phyloP scores from a whole-genome alignment of 2,113 vertebrate species.

The Eurypyga helias region DNA sequence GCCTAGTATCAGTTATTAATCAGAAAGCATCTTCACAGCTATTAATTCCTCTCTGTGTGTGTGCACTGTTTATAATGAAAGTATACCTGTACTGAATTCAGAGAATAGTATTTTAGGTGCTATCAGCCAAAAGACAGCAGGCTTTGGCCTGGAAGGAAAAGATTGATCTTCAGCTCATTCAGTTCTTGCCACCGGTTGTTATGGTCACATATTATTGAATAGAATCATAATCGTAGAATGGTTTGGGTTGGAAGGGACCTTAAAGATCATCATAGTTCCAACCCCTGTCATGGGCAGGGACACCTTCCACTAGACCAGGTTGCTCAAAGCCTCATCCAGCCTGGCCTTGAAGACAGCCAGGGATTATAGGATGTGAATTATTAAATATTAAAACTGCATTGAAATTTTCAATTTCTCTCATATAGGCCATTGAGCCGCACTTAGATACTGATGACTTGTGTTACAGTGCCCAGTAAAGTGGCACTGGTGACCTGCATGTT shows the following conservation, averaged over 20 bases:
- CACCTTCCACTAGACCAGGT: no score
- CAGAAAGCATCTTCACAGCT: not conserved
- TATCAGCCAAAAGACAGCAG: not conserved
- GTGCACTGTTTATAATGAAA: not conserved
- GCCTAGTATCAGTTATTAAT: not conserved
- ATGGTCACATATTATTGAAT: accelerated
- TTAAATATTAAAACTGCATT: not conserved
- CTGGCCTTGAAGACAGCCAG: no score
- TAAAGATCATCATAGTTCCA: no score
- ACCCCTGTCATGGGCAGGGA: no score
- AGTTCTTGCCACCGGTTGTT: not conserved
- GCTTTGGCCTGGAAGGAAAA: not conserved
- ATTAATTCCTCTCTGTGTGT: not conserved
- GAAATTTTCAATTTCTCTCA: not conserved
- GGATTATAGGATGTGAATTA: not conserved
- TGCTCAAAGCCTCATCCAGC: no score
- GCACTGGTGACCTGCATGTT: not conserved
- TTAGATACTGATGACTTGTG: not conserved
- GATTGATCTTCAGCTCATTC: not conserved
- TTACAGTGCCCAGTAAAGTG: not conserved
- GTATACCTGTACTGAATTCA: not conserved
- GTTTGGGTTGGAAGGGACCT: no score
- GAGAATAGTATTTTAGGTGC: not conserved
- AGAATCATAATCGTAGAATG: no score
- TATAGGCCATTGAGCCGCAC: not conserved